phyloP scores from a whole-genome alignment of 35 echinoderm and acorn worm species.

The Stichopus chloronotus region DNA sequence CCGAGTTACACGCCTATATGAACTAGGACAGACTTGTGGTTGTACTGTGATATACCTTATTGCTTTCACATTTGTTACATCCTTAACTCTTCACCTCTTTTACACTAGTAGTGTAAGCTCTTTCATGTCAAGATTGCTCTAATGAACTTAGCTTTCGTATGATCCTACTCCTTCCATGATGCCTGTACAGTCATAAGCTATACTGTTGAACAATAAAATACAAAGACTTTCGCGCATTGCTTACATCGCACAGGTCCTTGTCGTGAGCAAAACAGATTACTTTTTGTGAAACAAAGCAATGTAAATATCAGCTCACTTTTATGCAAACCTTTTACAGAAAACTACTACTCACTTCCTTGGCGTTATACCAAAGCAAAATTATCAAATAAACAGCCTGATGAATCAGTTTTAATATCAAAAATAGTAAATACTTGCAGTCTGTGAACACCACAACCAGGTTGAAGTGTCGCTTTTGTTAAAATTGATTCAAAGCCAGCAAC shows the following conservation, averaged over 20 bases:
- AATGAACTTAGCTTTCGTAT: too few relatives aligned
- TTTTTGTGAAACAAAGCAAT: background rate
- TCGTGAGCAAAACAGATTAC: background rate
- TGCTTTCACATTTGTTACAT: too few relatives aligned
- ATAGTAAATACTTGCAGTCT: background rate
- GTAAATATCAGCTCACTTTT: background rate
- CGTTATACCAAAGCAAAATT: background rate
- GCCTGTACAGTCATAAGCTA: too few relatives aligned
- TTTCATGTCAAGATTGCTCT: too few relatives aligned
- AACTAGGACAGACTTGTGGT: too few relatives aligned
- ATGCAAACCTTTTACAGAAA: background rate
- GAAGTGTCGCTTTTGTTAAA: background rate
- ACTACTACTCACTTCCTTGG: slow-evolving; percentile 7
- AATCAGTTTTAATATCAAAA: background rate
- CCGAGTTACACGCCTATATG: too few relatives aligned
- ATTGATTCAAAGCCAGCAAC: background rate
- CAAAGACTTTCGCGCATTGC: background rate
- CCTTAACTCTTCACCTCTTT: too few relatives aligned
- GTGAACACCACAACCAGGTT: background rate
- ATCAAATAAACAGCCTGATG: background rate
- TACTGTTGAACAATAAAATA: background rate
- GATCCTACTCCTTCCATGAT: too few relatives aligned
- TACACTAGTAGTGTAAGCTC: too few relatives aligned
- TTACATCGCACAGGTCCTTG: background rate
- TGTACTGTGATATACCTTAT: too few relatives aligned